These are phyloP conservation scores for Platycheirus rosarum DNA, from an alignment of 2,888 invertebrate species.

Conservation along the genomic window DNA sequence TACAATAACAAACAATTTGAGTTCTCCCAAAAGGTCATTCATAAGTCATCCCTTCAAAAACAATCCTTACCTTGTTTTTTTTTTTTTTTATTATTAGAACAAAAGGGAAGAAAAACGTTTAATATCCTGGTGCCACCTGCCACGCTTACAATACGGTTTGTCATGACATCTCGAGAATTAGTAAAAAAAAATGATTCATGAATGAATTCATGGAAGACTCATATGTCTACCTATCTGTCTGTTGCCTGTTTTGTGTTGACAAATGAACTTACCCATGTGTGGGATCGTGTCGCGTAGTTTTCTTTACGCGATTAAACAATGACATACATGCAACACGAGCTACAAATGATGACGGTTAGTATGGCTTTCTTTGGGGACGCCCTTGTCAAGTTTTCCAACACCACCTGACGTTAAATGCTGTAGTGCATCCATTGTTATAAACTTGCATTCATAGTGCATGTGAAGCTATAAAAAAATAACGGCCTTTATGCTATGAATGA, in stretches of 20 bases:
- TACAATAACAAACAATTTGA: too few relatives aligned
- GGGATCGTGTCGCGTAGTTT: too few relatives aligned
- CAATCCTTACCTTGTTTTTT: too few relatives aligned
- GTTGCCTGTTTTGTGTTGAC: too few relatives aligned
- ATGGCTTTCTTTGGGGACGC: conserved; percentile 31
- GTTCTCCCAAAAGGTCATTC: too few relatives aligned
- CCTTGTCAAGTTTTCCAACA: conserved; percentile 4
- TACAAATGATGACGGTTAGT: too few relatives aligned
- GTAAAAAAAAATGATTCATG: conserved; percentile 56
- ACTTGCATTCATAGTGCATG: conserved; percentile 7
- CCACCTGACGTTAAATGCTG: conserved; percentile 8
- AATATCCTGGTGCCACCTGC: conserved; percentile 49
- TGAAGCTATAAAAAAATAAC: conserved; percentile 54
- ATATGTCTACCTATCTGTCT: conserved; percentile 58
- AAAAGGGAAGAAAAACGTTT: conserved; percentile 33
- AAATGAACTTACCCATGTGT: too few relatives aligned
- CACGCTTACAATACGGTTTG: conserved; percentile 16
- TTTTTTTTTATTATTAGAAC: too few relatives aligned
- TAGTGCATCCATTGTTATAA: conserved; percentile 44
- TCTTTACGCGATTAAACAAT: conserved; percentile 39
- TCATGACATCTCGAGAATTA: conserved; percentile 37
- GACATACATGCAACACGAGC: conserved; percentile 21
- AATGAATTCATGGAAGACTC: conserved; percentile 33
- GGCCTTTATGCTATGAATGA: conserved; percentile 36
- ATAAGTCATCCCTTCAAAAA: too few relatives aligned